Evolutionary conservation across 2,888 invertebrate genomes (phyloP), one percentile per base, ranked within the genome.

Genomic region (Dioctria linearis): DNA sequence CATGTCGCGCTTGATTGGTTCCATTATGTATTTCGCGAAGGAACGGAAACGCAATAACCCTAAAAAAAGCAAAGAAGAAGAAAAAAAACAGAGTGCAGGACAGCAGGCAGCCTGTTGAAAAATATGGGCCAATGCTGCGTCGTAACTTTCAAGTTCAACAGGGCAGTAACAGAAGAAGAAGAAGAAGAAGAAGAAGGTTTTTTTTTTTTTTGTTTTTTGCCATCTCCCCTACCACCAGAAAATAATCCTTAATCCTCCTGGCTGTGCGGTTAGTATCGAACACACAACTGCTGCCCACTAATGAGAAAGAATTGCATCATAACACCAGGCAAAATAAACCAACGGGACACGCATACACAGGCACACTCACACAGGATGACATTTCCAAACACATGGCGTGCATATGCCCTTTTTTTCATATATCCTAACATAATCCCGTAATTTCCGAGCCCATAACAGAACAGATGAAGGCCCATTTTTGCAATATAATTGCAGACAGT

Each of bases 1-100:
- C 76, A 61, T 61, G 63, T 76, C 76, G 63, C 76, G 76, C 57
- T 63, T 63, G 76, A 76, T 76, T 76, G 63, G 76, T 76, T 39
- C 63, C 49, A 49, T 40, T 43, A 25, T 25, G 25, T 25, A 25
- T 25, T 25, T 25, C 25, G 25, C 25, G 25, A 25, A 25, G 25
- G 59, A 76, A 46, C 76, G 76, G 76, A 76, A 76, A 63, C 76
- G 25, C 11, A 63, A 63, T 76, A n/a, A 46, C 46, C 49, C 49
- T 8, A 57, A 43, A 59, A 73, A 43, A 75, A 75, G 49, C 39
- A 39, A 63, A 76, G 63, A 63, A 76, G 63, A 63, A 25, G 37
- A 63, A 57, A 61, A n/a, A 73, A 51, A 73, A 61, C 39, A 25
- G 25, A 25, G 11, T 11, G 54, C 25, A 25, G 25, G 25, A 25